These are phyloP conservation scores for Progne subis DNA, from an alignment of 2,113 vertebrate genomes.

Conservation along the genomic window DNA sequence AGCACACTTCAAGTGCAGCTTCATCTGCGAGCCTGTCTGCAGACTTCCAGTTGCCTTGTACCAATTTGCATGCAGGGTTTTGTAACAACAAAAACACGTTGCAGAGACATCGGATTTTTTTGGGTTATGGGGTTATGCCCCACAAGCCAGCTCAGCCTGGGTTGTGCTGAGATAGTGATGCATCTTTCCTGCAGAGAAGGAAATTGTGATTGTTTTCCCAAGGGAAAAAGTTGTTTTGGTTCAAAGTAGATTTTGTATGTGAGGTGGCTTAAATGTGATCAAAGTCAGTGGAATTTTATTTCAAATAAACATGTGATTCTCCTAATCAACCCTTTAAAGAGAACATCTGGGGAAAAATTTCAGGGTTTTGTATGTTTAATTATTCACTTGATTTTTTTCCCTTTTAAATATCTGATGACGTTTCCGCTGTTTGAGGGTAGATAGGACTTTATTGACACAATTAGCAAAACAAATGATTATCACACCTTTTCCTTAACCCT, in stretches of 20 bases:
- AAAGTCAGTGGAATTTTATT: slow-evolving; percentile 6
- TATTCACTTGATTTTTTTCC: neutral
- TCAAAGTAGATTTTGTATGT: neutral
- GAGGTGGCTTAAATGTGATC: neutral
- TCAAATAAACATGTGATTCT: neutral
- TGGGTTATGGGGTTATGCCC: neutral
- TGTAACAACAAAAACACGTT: neutral
- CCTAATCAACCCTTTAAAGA: neutral
- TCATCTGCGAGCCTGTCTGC: rapidly evolving
- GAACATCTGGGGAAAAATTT: neutral
- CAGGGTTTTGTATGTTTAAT: neutral
- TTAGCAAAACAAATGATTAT: slow-evolving; percentile 52
- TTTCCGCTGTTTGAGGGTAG: slow-evolving; percentile 24
- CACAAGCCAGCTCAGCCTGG: rapidly evolving
- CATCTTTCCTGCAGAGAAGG: neutral
- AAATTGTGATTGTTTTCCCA: neutral
- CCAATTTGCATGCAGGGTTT: neutral
- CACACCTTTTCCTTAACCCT: slow-evolving; percentile 39
- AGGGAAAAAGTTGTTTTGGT: neutral
- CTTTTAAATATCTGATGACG: neutral
- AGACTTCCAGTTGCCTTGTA: neutral
- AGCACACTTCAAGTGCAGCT: neutral
- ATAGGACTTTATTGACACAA: slow-evolving; percentile 48
- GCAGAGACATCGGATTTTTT: neutral
- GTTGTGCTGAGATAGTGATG: neutral